phyloP scores from a whole-genome alignment of 1,140 invertebrate genomes.

The Muscidifurax raptorellus region DNA sequence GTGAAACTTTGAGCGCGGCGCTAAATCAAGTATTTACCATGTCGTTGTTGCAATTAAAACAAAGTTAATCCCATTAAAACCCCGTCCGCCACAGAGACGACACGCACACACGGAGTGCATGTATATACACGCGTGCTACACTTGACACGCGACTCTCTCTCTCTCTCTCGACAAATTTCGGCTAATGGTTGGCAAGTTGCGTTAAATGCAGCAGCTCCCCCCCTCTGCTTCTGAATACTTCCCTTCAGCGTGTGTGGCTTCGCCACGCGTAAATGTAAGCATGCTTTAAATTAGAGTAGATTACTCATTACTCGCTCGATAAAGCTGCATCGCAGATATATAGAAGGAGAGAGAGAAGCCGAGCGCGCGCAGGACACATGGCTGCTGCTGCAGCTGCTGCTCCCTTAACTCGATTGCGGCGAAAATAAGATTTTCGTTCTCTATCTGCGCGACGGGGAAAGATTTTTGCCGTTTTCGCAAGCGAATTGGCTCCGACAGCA shows the following conservation, averaged over 20 bases:
- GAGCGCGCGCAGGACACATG: not conserved
- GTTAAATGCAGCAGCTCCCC: no score
- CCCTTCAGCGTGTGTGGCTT: not conserved
- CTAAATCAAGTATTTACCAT: not conserved
- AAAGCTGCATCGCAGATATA: not conserved
- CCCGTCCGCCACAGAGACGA: not conserved
- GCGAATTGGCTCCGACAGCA: not conserved
- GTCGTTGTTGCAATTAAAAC: not conserved
- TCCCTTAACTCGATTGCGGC: not conserved
- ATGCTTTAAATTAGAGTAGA: not conserved
- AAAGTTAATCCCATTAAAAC: not conserved
- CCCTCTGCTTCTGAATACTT: not conserved
- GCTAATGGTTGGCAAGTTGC: not conserved
- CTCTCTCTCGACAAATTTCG: not conserved
- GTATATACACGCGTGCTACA: no score
- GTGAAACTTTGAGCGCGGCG: not conserved
- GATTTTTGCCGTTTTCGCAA: no score
- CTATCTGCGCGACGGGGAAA: no score
- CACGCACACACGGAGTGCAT: not conserved
- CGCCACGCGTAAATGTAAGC: not conserved
- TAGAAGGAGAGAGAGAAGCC: not conserved
- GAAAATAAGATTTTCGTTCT: not conserved
- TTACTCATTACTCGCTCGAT: conserved; percentile 1
- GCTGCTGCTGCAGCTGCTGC: no score
- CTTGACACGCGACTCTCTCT: no score